Evolutionary conservation across 64 coral and sea anemone genomes (phyloP), one percentile per base, ranked within the genome.

Genomic region (Porites australiensis): DNA sequence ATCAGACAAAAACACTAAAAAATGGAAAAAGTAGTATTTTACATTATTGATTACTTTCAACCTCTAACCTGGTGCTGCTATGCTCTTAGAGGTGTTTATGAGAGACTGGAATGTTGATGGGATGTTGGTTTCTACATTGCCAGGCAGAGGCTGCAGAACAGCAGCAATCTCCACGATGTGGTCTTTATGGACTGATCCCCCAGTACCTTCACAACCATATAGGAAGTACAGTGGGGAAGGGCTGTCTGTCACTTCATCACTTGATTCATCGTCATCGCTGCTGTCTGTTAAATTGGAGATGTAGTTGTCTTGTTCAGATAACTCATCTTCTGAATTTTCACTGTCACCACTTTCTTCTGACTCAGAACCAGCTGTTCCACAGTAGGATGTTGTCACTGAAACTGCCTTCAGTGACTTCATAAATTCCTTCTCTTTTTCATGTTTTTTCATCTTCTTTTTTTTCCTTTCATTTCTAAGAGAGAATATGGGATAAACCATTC

Each of bases 141-240:
- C 22, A 58, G 85, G 59, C 43, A 94, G 27, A 47, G 92, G 84
- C 48, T 94, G 92, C 49, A 94, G 85, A 49, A 50, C 23, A 13
- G 92, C 92, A 81, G 92, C 92, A 57, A 88, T 58, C 44, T 94
- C 92, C 71, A 94, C 57, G 1, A 94, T 82, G 62, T 94, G 92
- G 64, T 94, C 92, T 11, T 72, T 70, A 54, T 94, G 88, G 1
- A 94, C 70, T 10, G 75, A 87, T 21, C 91, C 91, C 14, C 91
- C 91, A 66, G 91, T 87, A 13, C 70, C 82, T 58, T 93, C 91
- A 93, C 73, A 93, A 22, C 87, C 91, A 54, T 92, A 85, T 4
- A 92, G 8, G 20, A 92, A 92, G 54, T 84, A 92, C 51, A 92
- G 50, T 50, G 88, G 88, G 21, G 79, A 82, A 0, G 44, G 21